Base-by-base conservation (phyloP, 2,888 invertebrate species). In the Chrysolina oricalcia region DNA sequence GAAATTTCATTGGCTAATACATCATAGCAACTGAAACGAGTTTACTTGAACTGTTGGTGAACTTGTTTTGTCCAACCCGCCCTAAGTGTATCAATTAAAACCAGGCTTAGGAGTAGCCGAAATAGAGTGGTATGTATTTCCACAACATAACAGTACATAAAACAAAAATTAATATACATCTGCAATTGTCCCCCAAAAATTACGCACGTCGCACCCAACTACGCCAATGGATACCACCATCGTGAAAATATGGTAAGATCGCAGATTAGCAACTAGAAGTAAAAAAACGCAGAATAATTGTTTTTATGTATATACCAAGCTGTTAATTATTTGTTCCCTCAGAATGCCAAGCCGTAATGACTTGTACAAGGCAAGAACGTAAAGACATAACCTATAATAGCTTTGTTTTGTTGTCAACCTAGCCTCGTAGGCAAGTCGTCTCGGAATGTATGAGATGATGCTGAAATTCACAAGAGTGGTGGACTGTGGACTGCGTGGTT, bases 291-390 rank as follows among this genome's bases (percentile, higher is more conserved):
- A 35, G n/a, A 27, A 59, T 27, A 35, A 59, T 59, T 27, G 59
- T 59, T 59, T 59, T 59, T 27, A 15, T 59, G 23, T 59, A 15
- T 35, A 59, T 59, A n/a, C 27, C 59, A 59, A 35, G 59, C 59
- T 59, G 59, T 59, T 59, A 59, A 59, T 59, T 59, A 59, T 59
- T 35, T 59, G 59, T 59, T 59, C 59, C 59, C n/a, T 35, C n/a
- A 59, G 59, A 59, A 59, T 59, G 35, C 59, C 27, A 27, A 15
- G 59, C 59, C n/a, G 27, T 35, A 59, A 59, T 59, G 59, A 59
- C 59, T 59, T 35, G 59, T n/a, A 59, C 35, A 27, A 23, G 35
- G n/a, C 59, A 59, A 59, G 35, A 59, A 59, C 27, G 59, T 59
- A 59, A 59, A 59, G 59, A 59, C 23, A 59, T 59, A 59, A 59